Evolutionary conservation across 2,888 invertebrate species (phyloP), one percentile per base, ranked within the genome.

Genomic region (Dryococelus australis): DNA sequence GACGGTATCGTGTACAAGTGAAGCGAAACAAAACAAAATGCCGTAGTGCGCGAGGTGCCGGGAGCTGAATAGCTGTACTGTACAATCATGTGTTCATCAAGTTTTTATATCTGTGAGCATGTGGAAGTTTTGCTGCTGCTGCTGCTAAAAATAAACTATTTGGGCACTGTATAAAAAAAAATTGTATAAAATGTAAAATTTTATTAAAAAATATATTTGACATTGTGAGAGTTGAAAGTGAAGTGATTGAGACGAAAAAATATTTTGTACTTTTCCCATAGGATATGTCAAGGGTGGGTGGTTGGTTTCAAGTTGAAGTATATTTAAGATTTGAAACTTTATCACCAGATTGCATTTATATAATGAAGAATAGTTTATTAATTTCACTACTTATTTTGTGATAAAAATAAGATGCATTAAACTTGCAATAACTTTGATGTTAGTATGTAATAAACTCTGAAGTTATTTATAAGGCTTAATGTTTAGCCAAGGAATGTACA

Each of bases 21-120:
- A 65, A 8, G 65, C n/a, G n/a, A 20, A 65, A 20, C 20, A n/a
- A 65, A n/a, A 20, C 65, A 65, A 65, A n/a, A 47, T 47, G 65
- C n/a, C 65, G 65, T 65, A 65, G 65, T 65, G 65, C 65, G 65
- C 65, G n/a, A 24, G 65, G 65, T 65, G 65, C 65, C 65, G 65
- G 65, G 24, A 65, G 65, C 65, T 65, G 65, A 65, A n/a, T 65
- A 65, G 65, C 65, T n/a, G 65, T 65, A 65, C 65, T 65, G 65
- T 65, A n/a, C n/a, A 24, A 83, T 83, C 83, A 83, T 83, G 83
- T 83, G 83, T 83, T 83, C 83, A 83, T 83, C 43, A 83, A 83
- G 35, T 28, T 83, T 83, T 12, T 35, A 83, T 43, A 35, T 83
- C 16, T 83, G 83, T 43, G 43, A 83, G 83, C 43, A 28, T 83